Percentiles rank a stretch among this genome's conserved stretches.
phyloP scores from a whole-genome alignment of 92 coral and sea anemone genomes.

The Epizoanthus illoricatus region DNA sequence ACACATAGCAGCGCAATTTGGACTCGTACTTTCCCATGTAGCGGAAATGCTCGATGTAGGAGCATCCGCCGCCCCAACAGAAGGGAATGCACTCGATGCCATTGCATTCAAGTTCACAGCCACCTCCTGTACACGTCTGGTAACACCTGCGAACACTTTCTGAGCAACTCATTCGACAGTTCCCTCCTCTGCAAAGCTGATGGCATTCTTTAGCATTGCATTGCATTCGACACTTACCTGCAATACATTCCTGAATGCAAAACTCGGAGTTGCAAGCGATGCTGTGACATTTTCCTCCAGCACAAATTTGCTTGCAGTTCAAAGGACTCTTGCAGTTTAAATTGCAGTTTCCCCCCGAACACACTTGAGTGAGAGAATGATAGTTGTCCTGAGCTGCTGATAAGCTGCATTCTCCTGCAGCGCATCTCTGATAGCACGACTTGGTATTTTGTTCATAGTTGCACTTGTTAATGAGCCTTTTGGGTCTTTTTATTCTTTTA shows the following conservation, averaged over 20 bases:
- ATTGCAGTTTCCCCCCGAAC: conserved; percentile 33
- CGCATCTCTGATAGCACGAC: conserved; percentile 19
- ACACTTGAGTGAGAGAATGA: conserved; percentile 16
- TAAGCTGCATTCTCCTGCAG: conserved; percentile 4
- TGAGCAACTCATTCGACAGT: conserved; percentile 26
- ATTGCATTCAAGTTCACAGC: conserved; percentile 28
- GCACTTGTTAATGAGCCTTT: neutral
- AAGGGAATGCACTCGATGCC: conserved; percentile 24
- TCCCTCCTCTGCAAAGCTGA: conserved; percentile 39
- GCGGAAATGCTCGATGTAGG: conserved; percentile 1
- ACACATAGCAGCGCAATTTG: conserved; percentile 28
- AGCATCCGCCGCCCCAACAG: conserved; percentile 41
- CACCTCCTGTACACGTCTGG: conserved; percentile 37
- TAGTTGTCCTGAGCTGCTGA: conserved; percentile 10
- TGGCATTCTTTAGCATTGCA: conserved; percentile 38
- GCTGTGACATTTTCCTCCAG: conserved; percentile 28
- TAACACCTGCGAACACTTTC: conserved; percentile 28
- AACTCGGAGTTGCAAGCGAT: conserved; percentile 22
- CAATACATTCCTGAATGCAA: conserved; percentile 37
- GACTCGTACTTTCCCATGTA: conserved; percentile 11
- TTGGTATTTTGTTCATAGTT: neutral
- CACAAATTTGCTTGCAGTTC: conserved; percentile 22
- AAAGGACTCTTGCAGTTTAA: conserved; percentile 3
- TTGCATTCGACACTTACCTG: conserved; percentile 28
- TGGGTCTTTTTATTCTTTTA: neutral